Percentiles rank a stretch among this genome's conserved stretches.
Evolutionary conservation across 1,140 invertebrate genomes (phyloP).

Genomic region (Aporrectodea caliginosa): DNA sequence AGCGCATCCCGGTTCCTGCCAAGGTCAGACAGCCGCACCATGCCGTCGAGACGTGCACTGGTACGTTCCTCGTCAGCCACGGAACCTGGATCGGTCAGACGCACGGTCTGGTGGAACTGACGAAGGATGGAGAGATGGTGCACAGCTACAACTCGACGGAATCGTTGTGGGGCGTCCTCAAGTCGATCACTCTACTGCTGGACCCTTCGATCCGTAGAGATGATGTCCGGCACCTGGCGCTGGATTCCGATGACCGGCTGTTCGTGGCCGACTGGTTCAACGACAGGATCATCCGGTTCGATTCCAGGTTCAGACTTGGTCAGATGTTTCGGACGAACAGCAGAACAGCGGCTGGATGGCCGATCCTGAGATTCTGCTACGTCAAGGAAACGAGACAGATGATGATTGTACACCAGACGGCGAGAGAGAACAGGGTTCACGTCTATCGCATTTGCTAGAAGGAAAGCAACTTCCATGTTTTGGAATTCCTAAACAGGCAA

Average conservation of each 20-base stretch:
- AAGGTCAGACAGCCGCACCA: not conserved
- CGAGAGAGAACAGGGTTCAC: not conserved
- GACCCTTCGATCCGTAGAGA: not conserved
- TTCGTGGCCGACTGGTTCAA: not conserved
- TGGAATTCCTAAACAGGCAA: too few relatives aligned
- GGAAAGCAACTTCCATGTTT: too few relatives aligned
- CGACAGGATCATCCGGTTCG: not conserved
- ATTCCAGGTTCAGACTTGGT: not conserved
- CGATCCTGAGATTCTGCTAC: not conserved
- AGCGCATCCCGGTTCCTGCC: not conserved
- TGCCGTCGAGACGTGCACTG: not conserved
- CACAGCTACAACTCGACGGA: not conserved
- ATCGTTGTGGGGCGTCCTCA: not conserved
- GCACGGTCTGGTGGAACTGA: not conserved
- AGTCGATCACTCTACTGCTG: not conserved
- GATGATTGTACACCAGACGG: not conserved
- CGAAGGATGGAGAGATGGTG: not conserved
- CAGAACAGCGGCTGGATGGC: not conserved
- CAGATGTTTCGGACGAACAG: not conserved
- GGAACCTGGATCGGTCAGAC: not conserved
- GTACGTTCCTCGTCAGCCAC: not conserved
- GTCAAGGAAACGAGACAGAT: not conserved
- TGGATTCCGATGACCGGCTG: not conserved
- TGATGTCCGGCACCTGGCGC: not conserved
- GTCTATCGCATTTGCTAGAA: not conserved